These are phyloP conservation scores for Platanista minor DNA, from an alignment of 2,113 vertebrate species.

Conservation along the genomic window DNA sequence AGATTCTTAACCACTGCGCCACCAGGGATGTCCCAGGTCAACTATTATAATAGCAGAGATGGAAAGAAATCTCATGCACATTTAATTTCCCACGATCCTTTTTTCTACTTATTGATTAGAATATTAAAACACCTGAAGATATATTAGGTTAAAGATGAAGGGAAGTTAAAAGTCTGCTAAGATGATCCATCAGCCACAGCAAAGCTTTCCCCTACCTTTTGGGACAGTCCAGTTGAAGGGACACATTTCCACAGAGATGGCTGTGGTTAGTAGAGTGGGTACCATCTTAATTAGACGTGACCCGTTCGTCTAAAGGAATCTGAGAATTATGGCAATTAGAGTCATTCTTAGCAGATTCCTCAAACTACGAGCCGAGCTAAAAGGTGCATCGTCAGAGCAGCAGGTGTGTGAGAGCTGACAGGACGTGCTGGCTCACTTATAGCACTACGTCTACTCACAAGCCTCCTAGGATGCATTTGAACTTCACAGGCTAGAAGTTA, in stretches of 20 bases:
- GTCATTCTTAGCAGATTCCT: background rate
- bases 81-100: background rate
- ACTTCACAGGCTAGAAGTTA: background rate
- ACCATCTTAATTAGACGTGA: background rate
- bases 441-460: fast-evolving
- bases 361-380: background rate
- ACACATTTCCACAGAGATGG: background rate
- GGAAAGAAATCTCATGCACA: background rate
- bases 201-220: background rate
- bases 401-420: background rate
- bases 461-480: background rate
- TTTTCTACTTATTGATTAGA: background rate
- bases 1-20: no score
- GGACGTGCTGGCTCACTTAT: background rate
- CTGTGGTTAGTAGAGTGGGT: background rate
- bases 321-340: background rate
- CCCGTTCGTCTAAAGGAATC: background rate
- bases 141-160: background rate
- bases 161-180: background rate
- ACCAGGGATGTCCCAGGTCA: background rate
- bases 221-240: background rate
- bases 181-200: background rate
- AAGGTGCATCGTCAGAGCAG: background rate
- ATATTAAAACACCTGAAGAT: conserved; percentile 7
- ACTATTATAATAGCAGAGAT: background rate